Conservation (phyloP, 2,797 vertebrate genomes). For the Rhinella marina region DNA sequence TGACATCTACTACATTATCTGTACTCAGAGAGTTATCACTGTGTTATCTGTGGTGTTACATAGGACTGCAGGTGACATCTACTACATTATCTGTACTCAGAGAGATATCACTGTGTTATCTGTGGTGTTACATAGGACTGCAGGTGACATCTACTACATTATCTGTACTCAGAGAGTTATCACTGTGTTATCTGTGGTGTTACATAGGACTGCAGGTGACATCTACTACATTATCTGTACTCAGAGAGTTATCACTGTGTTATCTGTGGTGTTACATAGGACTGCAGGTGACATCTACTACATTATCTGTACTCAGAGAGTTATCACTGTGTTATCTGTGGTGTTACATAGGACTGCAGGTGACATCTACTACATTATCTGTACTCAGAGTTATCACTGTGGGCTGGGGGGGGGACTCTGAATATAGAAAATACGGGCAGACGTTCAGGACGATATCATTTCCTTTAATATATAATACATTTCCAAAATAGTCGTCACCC, state of each 20-base stretch:
- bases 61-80: background rate
- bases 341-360: background rate
- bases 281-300: background rate
- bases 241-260: background rate
- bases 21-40: background rate
- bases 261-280: background rate
- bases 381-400: too few relatives aligned
- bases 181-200: background rate
- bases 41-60: background rate
- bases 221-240: too few relatives aligned
- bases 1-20: background rate
- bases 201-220: background rate
- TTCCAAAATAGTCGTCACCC: conserved; percentile 66
- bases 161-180: too few relatives aligned
- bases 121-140: background rate
- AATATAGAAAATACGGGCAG: conserved; percentile 46
- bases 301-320: too few relatives aligned
- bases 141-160: background rate
- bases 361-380: background rate
- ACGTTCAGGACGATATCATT: conserved; percentile 65
- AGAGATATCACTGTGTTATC: background rate
- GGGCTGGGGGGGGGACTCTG: background rate
- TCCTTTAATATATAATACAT: conserved; percentile 66
- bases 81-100: too few relatives aligned
- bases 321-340: background rate